Evolutionary conservation across 2,113 vertebrate species (phyloP).

Genomic region (western clawed frog (Xenopus tropicalis)): DNA sequence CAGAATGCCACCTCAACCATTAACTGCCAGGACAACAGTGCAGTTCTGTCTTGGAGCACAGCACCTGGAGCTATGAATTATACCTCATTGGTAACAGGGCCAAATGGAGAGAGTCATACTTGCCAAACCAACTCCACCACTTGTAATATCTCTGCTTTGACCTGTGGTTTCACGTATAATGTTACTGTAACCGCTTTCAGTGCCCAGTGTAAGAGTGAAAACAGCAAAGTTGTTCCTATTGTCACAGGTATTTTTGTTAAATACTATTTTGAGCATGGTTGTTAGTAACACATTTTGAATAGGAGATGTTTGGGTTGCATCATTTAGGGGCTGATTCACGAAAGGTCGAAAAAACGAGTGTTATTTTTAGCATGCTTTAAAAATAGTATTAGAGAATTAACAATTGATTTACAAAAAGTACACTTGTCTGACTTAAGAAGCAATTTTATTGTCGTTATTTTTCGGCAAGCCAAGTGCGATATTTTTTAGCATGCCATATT

Average conservation of each 20-base stretch:
- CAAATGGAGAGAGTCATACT: slow-evolving; percentile 50
- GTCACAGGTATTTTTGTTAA: slow-evolving; percentile 54
- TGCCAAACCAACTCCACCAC: slow-evolving; percentile 53
- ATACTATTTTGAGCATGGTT: too few species aligned
- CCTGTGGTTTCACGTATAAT: slow-evolving; percentile 64
- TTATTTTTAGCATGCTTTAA: too few species aligned
- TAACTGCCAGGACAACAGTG: slow-evolving; percentile 49
- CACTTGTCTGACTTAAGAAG: too few species aligned
- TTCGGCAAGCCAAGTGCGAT: too few species aligned
- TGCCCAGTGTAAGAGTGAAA: slow-evolving; percentile 59
- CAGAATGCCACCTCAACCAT: slow-evolving; percentile 46
- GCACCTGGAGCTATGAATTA: slow-evolving; percentile 61
- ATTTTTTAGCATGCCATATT: too few species aligned
- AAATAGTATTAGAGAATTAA: too few species aligned
- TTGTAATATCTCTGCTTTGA: slow-evolving; percentile 58
- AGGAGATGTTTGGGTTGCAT: too few species aligned
- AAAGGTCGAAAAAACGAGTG: too few species aligned
- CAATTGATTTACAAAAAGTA: too few species aligned
- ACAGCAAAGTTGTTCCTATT: slow-evolving; percentile 42
- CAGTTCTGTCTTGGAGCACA: slow-evolving; percentile 59
- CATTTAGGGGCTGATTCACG: too few species aligned
- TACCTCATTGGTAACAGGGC: slow-evolving; percentile 55
- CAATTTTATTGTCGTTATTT: too few species aligned
- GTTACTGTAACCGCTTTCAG: slow-evolving; percentile 61
- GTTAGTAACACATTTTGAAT: too few species aligned